These are phyloP conservation scores for Leptinotarsa undecemlineata DNA, from an alignment of 1,140 invertebrate genomes.

Conservation along the genomic window DNA sequence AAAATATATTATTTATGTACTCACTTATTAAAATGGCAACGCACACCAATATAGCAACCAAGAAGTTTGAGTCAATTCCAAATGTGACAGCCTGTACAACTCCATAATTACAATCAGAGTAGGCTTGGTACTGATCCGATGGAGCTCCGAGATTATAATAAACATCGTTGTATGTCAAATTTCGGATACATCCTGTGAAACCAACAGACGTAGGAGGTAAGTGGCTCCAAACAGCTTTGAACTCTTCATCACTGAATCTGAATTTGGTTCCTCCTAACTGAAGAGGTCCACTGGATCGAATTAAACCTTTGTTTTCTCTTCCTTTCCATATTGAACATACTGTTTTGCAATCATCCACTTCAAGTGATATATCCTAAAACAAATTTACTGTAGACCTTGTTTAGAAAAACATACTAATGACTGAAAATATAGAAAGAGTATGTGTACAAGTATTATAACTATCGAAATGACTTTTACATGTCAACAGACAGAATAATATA, in stretches of 20 bases:
- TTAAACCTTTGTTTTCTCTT: slow-evolving; percentile 70
- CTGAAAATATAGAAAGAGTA: too few relatives aligned
- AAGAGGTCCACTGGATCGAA: slow-evolving; percentile 87
- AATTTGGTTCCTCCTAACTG: slow-evolving; percentile 80
- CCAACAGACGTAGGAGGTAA: slow-evolving; percentile 65
- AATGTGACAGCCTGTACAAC: slow-evolving; percentile 75
- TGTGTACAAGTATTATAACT: too few relatives aligned
- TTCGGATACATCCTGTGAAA: slow-evolving; percentile 85
- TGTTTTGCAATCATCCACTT: slow-evolving; percentile 76
- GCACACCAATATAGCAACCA: slow-evolving; percentile 82
- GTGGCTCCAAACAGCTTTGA: slow-evolving; percentile 64
- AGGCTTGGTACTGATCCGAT: slow-evolving; percentile 66
- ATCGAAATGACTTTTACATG: too few relatives aligned
- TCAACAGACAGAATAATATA: too few relatives aligned
- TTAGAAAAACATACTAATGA: background rate
- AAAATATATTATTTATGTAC: slow-evolving; percentile 46
- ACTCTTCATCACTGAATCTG: slow-evolving; percentile 59
- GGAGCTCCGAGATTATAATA: slow-evolving; percentile 80
- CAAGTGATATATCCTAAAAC: slow-evolving; percentile 69
- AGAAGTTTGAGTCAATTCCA: slow-evolving; percentile 80
- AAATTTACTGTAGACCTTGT: slow-evolving; percentile 29
- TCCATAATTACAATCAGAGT: slow-evolving; percentile 68
- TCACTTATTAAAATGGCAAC: slow-evolving; percentile 74
- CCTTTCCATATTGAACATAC: slow-evolving; percentile 71
- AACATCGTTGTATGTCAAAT: slow-evolving; percentile 78